Evolutionary conservation across 2,888 invertebrate genomes (phyloP).

Genomic region (Euplagia quadripunctaria): DNA sequence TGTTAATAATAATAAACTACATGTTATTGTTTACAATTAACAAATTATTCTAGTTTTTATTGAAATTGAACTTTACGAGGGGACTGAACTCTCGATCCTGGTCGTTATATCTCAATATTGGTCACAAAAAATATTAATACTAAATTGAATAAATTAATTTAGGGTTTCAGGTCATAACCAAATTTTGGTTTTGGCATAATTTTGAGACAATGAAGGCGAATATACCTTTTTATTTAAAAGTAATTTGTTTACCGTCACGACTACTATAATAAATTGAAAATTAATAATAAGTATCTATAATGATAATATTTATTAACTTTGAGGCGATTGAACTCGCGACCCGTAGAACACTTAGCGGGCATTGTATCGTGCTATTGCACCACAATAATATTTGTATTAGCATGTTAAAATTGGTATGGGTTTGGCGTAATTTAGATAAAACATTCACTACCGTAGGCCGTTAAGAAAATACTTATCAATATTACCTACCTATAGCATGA

Average conservation of each 20-base stretch:
- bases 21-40: not conserved
- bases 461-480: not conserved
- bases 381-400: not conserved
- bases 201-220: too few relatives aligned
- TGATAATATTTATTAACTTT: too few relatives aligned
- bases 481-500: not conserved
- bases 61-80: not conserved
- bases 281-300: too few relatives aligned
- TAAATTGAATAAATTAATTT: not conserved
- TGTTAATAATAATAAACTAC: not conserved
- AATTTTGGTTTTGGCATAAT: too few relatives aligned
- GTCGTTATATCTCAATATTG: too few relatives aligned
- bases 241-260: too few relatives aligned
- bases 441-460: not conserved
- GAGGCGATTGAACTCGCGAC: not conserved
- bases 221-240: too few relatives aligned
- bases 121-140: not conserved
- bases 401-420: not conserved
- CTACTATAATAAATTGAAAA: too few relatives aligned
- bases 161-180: too few relatives aligned
- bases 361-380: not conserved
- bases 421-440: not conserved
- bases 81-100: too few relatives aligned
- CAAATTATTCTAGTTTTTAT: not conserved
- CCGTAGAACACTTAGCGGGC: not conserved